Evolutionary conservation across 64 coral and sea anemone genomes (phyloP), one percentile per base, ranked within the genome.

Genomic region (Pocillopora verrucosa): DNA sequence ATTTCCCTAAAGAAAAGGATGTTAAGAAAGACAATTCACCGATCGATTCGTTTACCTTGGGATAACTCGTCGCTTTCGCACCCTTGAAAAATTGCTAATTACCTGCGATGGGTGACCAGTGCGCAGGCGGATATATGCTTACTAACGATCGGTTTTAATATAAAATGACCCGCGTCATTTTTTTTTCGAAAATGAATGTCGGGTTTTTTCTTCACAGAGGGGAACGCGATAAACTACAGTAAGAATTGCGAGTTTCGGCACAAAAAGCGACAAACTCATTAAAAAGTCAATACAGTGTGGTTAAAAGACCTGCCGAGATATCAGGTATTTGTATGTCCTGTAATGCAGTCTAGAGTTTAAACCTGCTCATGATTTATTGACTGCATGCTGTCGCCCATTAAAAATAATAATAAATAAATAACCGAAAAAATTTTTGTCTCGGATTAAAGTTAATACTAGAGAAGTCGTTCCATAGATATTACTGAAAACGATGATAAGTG

Each of bases 261-360:
- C 36, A 85, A 70, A 65, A 81, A 24, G 30, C 45, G 38, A 38
- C 36, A 85, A 56, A 72, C 45, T n/a, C 34, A 68, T 85, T 72
- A 85, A 57, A 26, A 26, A 57, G 70, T 85, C 58, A 85, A 67
- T 68, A 56, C 58, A 56, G 19, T 20, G 80, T 84, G 61, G 80
- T 24, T 84, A 25, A 68, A 80, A 80, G 60, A 84, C 61, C 61
- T 51, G 80, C 51, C 63, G 11, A 20, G 41, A 62, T 80, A 61
- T 80, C 78, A 80, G 58, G 24, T 58, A 25, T 12, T 80, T 35
- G 78, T 16, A 12, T 81, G 25, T 61, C 61, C 4, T 34, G 20
- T 62, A 24, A 12, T 68, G 60, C 22, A 20, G 1, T 58, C 61
- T 80, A 59, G 11, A 60, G 59, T 81, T 81, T 25, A 61, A 61